Evolutionary conservation across 2,888 invertebrate genomes (phyloP).

Genomic region (Branchellion lobata): DNA sequence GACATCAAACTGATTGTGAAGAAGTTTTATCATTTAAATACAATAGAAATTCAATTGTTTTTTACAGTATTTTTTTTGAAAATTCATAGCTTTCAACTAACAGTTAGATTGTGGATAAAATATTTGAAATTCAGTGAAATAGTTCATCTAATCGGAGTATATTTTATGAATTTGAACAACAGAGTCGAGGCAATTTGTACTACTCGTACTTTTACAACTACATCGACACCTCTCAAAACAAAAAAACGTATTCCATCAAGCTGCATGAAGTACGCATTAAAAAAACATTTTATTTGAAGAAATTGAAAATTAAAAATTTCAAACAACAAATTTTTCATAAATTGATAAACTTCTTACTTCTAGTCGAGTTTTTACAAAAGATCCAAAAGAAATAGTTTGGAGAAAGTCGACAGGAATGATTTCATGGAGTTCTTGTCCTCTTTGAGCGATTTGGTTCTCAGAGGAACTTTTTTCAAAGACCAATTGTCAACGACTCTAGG

Average conservation of each 20-base stretch:
- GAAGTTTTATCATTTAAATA: neutral
- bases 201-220: constrained; percentile 10
- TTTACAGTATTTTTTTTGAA: no score
- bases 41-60: no score
- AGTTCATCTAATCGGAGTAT: no score
- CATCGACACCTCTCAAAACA: constrained; percentile 1
- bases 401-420: neutral
- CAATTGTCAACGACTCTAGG: neutral
- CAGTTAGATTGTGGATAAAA: no score
- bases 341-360: neutral
- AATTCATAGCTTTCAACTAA: no score
- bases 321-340: neutral
- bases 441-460: neutral
- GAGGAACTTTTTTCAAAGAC: neutral
- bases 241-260: neutral
- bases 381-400: neutral
- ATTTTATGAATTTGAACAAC: neutral
- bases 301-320: neutral
- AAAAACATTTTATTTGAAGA: neutral
- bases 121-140: no score
- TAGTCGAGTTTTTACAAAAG: neutral
- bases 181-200: neutral
- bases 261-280: neutral
- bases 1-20: neutral
- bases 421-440: neutral